Evolutionary conservation across 2,888 invertebrate species (phyloP).

Genomic region (Lysandra coridon): DNA sequence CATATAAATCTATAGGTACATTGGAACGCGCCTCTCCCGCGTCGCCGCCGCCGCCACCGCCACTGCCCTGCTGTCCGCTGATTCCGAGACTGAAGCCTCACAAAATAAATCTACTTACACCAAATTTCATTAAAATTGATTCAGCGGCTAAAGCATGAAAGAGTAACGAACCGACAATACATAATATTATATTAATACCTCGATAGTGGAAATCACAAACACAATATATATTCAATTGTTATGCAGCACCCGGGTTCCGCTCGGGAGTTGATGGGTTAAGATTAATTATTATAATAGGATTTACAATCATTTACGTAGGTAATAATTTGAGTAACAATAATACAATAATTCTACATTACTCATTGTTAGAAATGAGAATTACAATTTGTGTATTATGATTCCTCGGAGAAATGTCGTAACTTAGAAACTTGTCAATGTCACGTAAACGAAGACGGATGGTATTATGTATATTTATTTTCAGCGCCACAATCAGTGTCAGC

Average conservation of each 20-base stretch:
- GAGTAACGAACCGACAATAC: not conserved
- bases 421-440: constrained; percentile 26
- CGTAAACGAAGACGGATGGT: constrained; percentile 23
- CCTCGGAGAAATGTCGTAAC: constrained; percentile 6
- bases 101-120: not conserved
- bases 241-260: no score
- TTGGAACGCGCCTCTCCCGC: no score
- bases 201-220: no score
- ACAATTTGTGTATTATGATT: not conserved
- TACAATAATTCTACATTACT: not conserved
- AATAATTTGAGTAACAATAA: not conserved
- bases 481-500: constrained; percentile 72
- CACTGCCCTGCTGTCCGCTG: no score
- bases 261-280: no score
- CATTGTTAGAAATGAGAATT: not conserved
- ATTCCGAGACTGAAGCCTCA: no score
- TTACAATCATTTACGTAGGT: no score
- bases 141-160: not conserved
- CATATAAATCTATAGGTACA: no score
- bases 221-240: no score
- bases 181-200: no score
- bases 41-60: no score
- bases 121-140: not conserved
- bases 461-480: constrained; percentile 48
- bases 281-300: no score